A percentile compares a stretch with the other conserved stretches of the same genome.
Evolutionary conservation across 2,888 invertebrate genomes (phyloP).

Genomic region (Troides aeacus): DNA sequence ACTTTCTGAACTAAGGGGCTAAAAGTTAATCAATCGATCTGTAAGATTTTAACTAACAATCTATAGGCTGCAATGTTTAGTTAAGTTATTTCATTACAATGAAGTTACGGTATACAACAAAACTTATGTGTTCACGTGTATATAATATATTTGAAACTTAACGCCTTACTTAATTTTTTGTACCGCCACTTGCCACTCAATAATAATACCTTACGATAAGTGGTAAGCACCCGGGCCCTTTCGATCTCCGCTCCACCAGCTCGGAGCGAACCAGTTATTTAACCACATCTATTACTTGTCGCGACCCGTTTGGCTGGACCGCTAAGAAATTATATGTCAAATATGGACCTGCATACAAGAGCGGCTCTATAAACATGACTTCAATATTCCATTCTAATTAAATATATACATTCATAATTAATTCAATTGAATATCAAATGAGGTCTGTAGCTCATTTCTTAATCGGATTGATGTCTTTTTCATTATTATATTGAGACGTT

Average conservation of each 20-base stretch:
- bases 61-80: no score
- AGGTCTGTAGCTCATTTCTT: neutral
- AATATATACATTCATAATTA: conserved; percentile 20
- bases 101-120: neutral
- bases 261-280: conserved; percentile 16
- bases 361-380: conserved; percentile 21
- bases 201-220: conserved; percentile 1
- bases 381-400: conserved; percentile 19
- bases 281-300: conserved; percentile 21
- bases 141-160: neutral
- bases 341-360: conserved; percentile 26
- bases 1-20: no score
- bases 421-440: conserved; percentile 1
- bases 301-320: conserved; percentile 18
- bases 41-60: no score
- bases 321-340: conserved; percentile 21
- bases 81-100: no score
- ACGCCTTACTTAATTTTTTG: neutral
- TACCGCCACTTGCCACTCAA: neutral
- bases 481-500: neutral
- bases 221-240: conserved; percentile 11
- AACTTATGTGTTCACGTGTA: neutral
- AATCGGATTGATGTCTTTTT: neutral
- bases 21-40: no score
- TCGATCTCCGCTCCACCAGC: conserved; percentile 4